Conservation (phyloP, 1,140 invertebrate genomes). For the Ladona fulva region DNA sequence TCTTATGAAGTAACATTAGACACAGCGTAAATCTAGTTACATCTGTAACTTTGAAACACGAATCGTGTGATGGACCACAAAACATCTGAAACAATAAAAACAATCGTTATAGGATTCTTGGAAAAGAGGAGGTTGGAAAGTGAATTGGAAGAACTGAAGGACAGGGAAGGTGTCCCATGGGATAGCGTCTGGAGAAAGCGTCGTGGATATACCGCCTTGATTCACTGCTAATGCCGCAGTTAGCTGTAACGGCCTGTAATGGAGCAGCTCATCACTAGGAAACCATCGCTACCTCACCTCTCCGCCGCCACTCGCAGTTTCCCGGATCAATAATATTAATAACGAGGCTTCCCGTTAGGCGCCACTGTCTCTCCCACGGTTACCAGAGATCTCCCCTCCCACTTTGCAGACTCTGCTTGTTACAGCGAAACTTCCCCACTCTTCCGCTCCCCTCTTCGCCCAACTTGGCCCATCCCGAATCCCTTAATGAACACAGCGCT, state of each 20-base stretch:
- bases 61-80: too few relatives aligned
- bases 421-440: neutral
- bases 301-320: neutral
- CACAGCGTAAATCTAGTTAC: too few relatives aligned
- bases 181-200: too few relatives aligned
- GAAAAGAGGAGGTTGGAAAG: too few relatives aligned
- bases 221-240: neutral
- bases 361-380: neutral
- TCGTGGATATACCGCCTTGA: neutral
- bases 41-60: too few relatives aligned
- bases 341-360: neutral
- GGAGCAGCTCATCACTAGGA: neutral
- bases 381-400: too few relatives aligned
- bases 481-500: neutral
- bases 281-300: neutral
- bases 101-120: too few relatives aligned
- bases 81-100: too few relatives aligned
- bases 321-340: slow-evolving; percentile 10
- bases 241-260: neutral
- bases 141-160: too few relatives aligned
- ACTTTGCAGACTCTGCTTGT: neutral
- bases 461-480: neutral
- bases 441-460: neutral
- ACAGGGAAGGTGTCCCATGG: too few relatives aligned
- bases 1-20: too few relatives aligned